Evolutionary conservation across 2,888 invertebrate species (phyloP), one percentile per base, ranked within the genome.

Genomic region (Synanthedon andrenaeformis): DNA sequence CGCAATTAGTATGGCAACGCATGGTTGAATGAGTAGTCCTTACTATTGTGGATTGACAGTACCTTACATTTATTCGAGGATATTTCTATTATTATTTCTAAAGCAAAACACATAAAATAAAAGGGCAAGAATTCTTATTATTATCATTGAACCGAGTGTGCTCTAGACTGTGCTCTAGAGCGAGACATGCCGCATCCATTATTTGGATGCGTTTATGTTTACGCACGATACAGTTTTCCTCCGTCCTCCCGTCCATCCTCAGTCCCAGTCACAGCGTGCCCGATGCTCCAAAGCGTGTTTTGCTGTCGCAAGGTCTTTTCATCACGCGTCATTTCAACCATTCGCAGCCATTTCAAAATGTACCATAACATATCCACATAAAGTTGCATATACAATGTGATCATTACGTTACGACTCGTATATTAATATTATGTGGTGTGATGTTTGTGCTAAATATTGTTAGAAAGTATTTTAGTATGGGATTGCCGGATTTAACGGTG

Each of bases 251-350:
- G 23, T 17, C 23, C 49, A 57, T 57, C 57, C 61, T 75, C 82
- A 80, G 82, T 79, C 73, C 35, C 35, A 35, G 35, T 35, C 35
- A 10, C 35, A 5, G 35, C 35, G 35, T 65, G 65, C 64, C 67
- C 78, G 74, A 87, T 87, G 86, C 75, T 87, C 68, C 82, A 74
- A 61, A 76, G 77, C 70, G 85, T 87, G 74, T 76, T 87, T 69
- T 87, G 86, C 78, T 87, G 86, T 65, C 81, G 79, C 67, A 82
- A 86, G 85, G 86, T 86, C 73, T 70, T 68, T 67, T 53, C 51
- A 55, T 41, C 55, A 57, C 53, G 50, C 52, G 54, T 54, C 42
- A 53, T 55, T 14, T 59, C 56, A 62, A 64, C 52, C 53, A 58
- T 63, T 58, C 51, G 23, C 41, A 12, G 28, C 51, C 51, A 41